Evolutionary conservation across 2,797 vertebrate genomes (phyloP).

Genomic region (Rousettus madagascariensis): DNA sequence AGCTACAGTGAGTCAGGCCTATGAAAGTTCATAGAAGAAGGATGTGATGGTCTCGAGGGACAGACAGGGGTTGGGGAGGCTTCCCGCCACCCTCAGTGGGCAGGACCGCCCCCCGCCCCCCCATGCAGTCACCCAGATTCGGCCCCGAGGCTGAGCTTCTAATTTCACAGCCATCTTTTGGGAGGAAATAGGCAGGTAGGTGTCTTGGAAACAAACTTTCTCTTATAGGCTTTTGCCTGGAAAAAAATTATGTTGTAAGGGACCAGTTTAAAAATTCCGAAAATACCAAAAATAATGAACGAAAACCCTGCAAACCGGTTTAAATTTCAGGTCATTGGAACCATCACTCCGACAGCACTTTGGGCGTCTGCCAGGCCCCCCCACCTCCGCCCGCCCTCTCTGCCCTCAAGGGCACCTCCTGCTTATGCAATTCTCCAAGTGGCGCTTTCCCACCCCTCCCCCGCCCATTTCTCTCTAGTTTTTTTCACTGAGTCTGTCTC

Average conservation of each 20-base stretch:
- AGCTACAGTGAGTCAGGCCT: neutral
- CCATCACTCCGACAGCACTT: no score
- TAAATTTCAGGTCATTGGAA: neutral
- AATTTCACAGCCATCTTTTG: neutral
- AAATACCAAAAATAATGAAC: neutral
- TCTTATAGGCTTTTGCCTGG: neutral
- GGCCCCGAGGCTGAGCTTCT: neutral
- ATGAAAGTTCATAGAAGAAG: neutral
- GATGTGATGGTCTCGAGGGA: neutral
- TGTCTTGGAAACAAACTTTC: neutral
- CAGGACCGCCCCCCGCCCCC: neutral
- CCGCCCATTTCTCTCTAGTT: neutral
- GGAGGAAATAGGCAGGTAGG: neutral
- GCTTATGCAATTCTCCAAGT: neutral
- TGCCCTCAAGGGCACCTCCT: accelerated
- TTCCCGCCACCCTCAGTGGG: neutral
- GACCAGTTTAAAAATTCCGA: neutral
- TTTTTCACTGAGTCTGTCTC: neutral
- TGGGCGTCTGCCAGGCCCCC: accelerated
- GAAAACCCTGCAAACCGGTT: neutral
- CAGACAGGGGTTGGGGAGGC: neutral
- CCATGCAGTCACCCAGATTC: neutral
- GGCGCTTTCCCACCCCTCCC: accelerated
- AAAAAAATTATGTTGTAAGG: neutral
- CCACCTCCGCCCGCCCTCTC: accelerated